Percentiles rank a stretch among this genome's conserved stretches.
Evolutionary conservation across 2,888 invertebrate genomes (phyloP).

Genomic region (Campoplex nolae): DNA sequence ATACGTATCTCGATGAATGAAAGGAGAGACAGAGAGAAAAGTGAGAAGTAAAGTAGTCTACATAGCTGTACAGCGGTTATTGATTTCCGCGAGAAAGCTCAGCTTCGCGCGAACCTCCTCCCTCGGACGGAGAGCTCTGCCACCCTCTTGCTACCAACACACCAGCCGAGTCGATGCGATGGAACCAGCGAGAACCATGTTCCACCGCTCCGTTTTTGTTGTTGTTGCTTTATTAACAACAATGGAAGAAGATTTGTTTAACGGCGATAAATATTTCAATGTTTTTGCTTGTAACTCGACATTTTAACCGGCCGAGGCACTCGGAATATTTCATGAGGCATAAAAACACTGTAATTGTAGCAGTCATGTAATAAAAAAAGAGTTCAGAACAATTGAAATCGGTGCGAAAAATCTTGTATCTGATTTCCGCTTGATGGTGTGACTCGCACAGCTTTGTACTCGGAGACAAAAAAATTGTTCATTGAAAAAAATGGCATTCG

Average conservation of each 20-base stretch:
- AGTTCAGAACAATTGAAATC: neutral
- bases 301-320: neutral
- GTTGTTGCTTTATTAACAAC: neutral
- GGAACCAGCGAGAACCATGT: conserved; percentile 18
- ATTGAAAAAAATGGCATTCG: no score
- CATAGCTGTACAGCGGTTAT: conserved; percentile 78
- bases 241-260: neutral
- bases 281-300: neutral
- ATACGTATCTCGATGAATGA: neutral
- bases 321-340: neutral
- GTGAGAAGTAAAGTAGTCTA: conserved; percentile 59
- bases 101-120: conserved; percentile 75
- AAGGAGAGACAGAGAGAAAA: neutral
- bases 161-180: conserved; percentile 37
- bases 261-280: neutral
- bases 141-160: conserved; percentile 63
- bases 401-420: neutral
- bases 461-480: no score
- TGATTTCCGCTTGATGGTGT: neutral
- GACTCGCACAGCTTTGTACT: neutral
- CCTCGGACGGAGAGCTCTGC: conserved; percentile 67
- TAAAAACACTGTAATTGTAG: neutral
- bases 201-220: neutral
- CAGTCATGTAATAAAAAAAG: neutral
- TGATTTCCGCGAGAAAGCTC: conserved; percentile 80